Percentiles rank a stretch among this genome's conserved stretches.
phyloP scores from a whole-genome alignment of 2,888 invertebrate species.

The Hemaris fuciformis region DNA sequence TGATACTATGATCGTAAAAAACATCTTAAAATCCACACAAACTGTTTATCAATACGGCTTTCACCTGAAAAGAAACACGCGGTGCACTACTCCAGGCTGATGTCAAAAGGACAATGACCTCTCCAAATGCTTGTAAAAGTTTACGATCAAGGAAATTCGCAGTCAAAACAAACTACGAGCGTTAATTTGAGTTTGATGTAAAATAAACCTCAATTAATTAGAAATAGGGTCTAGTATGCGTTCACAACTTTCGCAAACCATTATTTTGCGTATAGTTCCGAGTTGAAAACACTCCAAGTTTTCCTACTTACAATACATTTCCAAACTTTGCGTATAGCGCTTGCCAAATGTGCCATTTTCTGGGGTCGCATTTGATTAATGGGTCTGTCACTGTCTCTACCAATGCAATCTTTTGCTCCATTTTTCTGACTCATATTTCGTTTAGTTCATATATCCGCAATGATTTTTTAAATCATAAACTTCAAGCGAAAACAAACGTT shows the following conservation, averaged over 20 bases:
- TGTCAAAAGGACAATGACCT: slow-evolving; percentile 67
- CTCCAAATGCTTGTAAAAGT: slow-evolving; percentile 53
- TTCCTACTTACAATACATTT: slow-evolving; percentile 44
- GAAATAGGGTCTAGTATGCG: slow-evolving; percentile 30
- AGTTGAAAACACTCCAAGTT: slow-evolving; percentile 35
- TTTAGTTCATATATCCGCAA: neutral
- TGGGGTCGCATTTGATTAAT: slow-evolving; percentile 15
- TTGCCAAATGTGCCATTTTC: slow-evolving; percentile 16
- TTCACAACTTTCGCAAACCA: slow-evolving; percentile 19
- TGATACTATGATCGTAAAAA: neutral
- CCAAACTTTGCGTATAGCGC: slow-evolving; percentile 27
- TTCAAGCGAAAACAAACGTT: neutral
- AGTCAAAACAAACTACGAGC: slow-evolving; percentile 63
- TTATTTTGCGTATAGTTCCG: slow-evolving; percentile 31
- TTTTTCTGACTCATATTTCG: neutral
- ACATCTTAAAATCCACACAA: neutral
- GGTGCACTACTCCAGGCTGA: slow-evolving; percentile 49
- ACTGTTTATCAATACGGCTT: slow-evolving; percentile 7
- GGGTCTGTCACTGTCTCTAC: neutral
- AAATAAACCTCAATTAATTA: slow-evolving; percentile 29
- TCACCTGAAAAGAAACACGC: slow-evolving; percentile 21
- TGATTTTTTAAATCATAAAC: neutral
- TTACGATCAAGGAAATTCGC: slow-evolving; percentile 63
- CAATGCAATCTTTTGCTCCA: neutral
- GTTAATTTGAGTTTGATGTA: slow-evolving; percentile 17